A percentile compares a stretch with the other conserved stretches of the same genome.
These are phyloP conservation scores for Microtus montanus DNA, from an alignment of 2,113 vertebrate species.

Conservation along the genomic window DNA sequence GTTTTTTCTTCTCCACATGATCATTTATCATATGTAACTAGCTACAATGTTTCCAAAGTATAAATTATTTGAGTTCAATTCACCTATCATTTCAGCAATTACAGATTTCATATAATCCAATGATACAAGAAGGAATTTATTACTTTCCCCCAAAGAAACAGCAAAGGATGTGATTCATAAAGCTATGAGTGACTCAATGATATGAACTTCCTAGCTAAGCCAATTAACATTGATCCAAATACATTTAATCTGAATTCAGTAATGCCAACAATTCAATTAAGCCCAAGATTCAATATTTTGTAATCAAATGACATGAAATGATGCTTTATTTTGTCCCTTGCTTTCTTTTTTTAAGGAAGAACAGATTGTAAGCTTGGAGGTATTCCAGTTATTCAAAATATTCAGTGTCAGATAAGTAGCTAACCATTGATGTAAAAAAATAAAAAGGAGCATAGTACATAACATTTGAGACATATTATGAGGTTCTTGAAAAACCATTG, in stretches of 20 bases:
- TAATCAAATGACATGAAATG: slow-evolving; percentile 75
- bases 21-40: not conserved
- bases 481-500: slow-evolving; percentile 61
- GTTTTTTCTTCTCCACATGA: not conserved
- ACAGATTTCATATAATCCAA: slow-evolving; percentile 19
- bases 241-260: slow-evolving; percentile 59
- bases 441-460: not conserved
- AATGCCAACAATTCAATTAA: slow-evolving; percentile 74
- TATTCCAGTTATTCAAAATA: slow-evolving; percentile 70
- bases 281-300: slow-evolving; percentile 71
- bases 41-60: not conserved
- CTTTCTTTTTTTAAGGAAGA: slow-evolving; percentile 53
- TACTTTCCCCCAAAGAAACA: not conserved
- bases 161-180: not conserved
- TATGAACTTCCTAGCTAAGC: not conserved
- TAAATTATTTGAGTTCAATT: slow-evolving; percentile 9
- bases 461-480: not conserved
- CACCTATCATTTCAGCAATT: slow-evolving; percentile 48
- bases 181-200: slow-evolving; percentile 43
- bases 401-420: slow-evolving; percentile 62
- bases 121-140: not conserved
- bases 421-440: slow-evolving; percentile 62
- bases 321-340: slow-evolving; percentile 58
- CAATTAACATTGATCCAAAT: slow-evolving; percentile 66
- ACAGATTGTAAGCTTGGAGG: slow-evolving; percentile 54